Evolutionary conservation across 2,113 vertebrate species (phyloP).

Genomic region (Marcusenius ussheri): DNA sequence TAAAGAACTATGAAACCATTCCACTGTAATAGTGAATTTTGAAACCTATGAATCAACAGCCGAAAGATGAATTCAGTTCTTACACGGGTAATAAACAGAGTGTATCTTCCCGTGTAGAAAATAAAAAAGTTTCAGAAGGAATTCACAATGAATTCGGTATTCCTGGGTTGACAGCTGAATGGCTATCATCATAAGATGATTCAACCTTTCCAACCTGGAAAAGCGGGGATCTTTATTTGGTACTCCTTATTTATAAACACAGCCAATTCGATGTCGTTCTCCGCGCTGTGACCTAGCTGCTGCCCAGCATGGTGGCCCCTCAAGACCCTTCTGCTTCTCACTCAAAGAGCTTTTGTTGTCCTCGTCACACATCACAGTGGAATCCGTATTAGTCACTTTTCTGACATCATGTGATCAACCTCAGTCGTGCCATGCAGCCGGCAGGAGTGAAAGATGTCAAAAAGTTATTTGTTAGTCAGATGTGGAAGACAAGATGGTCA

Average conservation of each 20-base stretch:
- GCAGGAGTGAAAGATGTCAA: not conserved
- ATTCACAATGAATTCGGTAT: not conserved
- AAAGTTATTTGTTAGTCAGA: not conserved
- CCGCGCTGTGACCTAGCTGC: not conserved
- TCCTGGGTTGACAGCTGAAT: not conserved
- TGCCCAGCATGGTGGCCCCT: not conserved
- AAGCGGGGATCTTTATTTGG: not conserved
- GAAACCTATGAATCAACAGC: not conserved
- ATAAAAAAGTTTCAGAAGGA: not conserved
- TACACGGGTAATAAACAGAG: not conserved
- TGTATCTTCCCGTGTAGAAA: not conserved
- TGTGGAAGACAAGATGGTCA: not conserved
- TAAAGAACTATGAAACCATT: not conserved
- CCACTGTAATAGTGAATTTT: not conserved
- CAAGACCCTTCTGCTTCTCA: not conserved
- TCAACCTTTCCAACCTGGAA: not conserved
- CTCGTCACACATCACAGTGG: not conserved
- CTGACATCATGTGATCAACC: not conserved
- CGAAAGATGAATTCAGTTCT: not conserved
- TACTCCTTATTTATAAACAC: not conserved
- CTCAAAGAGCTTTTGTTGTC: not conserved
- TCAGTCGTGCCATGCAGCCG: not conserved
- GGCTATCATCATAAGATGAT: not conserved
- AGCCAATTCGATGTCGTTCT: not conserved
- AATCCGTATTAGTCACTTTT: conserved; percentile 1